Percentiles rank a stretch among this genome's conserved stretches.
These are phyloP conservation scores for Cyclina sinensis DNA, from an alignment of 1,140 invertebrate genomes.

Conservation along the genomic window DNA sequence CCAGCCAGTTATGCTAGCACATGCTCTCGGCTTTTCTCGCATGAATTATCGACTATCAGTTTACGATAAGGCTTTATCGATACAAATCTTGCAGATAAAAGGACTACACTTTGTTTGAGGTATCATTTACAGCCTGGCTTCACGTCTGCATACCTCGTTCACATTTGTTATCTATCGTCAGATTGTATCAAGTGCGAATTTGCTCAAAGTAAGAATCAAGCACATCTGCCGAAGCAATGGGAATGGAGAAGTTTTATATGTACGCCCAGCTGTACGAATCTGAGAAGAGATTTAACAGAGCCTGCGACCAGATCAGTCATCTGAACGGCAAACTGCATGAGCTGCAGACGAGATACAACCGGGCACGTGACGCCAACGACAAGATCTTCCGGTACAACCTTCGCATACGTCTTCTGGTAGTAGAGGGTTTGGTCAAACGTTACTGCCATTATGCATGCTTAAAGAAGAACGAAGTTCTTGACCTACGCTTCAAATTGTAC, in stretches of 20 bases:
- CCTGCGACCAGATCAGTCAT: constrained; percentile 29
- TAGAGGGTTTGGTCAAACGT: constrained; percentile 37
- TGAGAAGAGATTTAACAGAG: constrained; percentile 24
- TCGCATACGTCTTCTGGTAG: constrained; percentile 43
- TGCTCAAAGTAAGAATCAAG: no score
- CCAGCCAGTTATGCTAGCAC: not conserved
- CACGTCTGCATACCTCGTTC: no score
- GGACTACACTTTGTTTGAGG: no score
- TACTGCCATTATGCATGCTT: constrained; percentile 52
- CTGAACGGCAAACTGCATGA: constrained; percentile 33
- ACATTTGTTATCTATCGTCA: no score
- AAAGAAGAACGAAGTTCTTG: constrained; percentile 52
- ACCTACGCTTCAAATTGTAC: constrained; percentile 51
- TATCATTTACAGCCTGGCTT: no score
- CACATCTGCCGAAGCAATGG: not conserved
- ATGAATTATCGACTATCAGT: not conserved
- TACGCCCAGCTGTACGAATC: constrained; percentile 40
- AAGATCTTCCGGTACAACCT: constrained; percentile 55
- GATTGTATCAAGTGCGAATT: no score
- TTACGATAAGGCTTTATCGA: no score
- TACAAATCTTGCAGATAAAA: no score
- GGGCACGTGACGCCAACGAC: not conserved
- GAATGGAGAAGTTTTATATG: constrained; percentile 45
- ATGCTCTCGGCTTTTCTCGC: not conserved
- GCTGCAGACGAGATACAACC: not conserved